These are phyloP conservation scores for Episyrphus balteatus DNA, from an alignment of 1,140 invertebrate genomes.

Conservation along the genomic window DNA sequence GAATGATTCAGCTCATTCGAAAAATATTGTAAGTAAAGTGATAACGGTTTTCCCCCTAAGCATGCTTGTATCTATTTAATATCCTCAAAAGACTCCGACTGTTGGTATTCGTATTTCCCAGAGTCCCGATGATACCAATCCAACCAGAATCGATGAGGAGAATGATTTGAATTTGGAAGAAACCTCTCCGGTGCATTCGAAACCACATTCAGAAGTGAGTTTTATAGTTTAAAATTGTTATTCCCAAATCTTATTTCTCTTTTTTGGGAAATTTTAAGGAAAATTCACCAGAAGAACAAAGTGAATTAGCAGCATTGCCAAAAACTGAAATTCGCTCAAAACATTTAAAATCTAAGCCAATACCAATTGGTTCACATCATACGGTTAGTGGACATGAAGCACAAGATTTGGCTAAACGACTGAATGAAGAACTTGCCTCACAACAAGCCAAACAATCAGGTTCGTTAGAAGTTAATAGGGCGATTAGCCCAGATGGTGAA, in stretches of 20 bases:
- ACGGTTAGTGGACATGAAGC: conserved; percentile 69
- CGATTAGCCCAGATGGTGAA: conserved; percentile 41
- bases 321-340: not conserved
- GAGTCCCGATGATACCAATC: conserved; percentile 36
- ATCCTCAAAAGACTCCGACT: not conserved
- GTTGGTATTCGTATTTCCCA: conserved; percentile 5
- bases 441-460: conserved; percentile 41
- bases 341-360: conserved; percentile 45
- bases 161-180: conserved; percentile 34
- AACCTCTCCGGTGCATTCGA: conserved; percentile 13
- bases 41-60: not conserved
- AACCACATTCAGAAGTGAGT: conserved; percentile 6
- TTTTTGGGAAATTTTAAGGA: not conserved
- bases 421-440: conserved; percentile 57
- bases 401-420: conserved; percentile 57
- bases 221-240: not conserved
- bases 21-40: conserved; percentile 32
- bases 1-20: conserved; percentile 57
- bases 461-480: conserved; percentile 34
- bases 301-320: conserved; percentile 1
- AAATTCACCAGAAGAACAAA: not conserved
- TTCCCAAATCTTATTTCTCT: not conserved
- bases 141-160: conserved; percentile 57
- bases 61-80: not conserved
- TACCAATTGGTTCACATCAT: conserved; percentile 55